Evolutionary conservation across 53 echinoderm and acorn worm genomes (phyloP).

Genomic region (Zoroaster sp.): DNA sequence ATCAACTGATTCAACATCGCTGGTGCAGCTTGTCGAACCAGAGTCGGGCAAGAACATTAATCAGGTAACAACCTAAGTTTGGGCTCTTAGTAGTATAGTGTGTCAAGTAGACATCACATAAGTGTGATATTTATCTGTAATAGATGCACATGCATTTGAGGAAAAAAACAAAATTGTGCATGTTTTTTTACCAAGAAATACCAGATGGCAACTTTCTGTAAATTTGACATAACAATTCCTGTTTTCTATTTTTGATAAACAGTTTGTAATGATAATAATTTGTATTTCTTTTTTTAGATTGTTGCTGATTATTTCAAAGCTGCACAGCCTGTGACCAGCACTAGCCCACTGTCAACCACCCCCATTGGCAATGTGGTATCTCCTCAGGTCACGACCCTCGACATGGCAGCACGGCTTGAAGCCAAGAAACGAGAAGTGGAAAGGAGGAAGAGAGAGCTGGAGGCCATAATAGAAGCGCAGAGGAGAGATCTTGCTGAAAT

Average conservation of each 20-base stretch:
- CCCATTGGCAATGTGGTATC: neutral
- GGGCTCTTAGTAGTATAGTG: too few species aligned
- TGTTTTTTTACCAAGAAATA: too few species aligned
- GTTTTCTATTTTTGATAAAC: neutral
- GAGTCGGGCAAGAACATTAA: neutral
- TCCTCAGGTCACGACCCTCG: neutral
- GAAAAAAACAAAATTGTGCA: too few species aligned
- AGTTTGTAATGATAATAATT: neutral
- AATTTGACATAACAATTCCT: too few species aligned
- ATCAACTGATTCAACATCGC: slow-evolving; percentile 1
- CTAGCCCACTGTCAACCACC: neutral
- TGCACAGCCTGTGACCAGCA: neutral
- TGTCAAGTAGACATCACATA: too few species aligned
- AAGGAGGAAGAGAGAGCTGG: neutral
- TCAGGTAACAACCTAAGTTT: too few species aligned
- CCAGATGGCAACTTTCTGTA: too few species aligned
- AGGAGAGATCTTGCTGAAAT: neutral
- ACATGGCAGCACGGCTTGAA: slow-evolving; percentile 7
- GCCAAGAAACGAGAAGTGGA: slow-evolving; percentile 12
- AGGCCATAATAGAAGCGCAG: slow-evolving; percentile 24
- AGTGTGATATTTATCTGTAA: too few species aligned
- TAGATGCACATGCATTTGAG: too few species aligned
- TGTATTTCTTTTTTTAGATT: neutral
- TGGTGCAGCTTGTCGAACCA: neutral
- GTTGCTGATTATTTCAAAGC: neutral